These are phyloP conservation scores for Peromyscus attwateri DNA, from an alignment of 2,797 vertebrate species.

Conservation along the genomic window DNA sequence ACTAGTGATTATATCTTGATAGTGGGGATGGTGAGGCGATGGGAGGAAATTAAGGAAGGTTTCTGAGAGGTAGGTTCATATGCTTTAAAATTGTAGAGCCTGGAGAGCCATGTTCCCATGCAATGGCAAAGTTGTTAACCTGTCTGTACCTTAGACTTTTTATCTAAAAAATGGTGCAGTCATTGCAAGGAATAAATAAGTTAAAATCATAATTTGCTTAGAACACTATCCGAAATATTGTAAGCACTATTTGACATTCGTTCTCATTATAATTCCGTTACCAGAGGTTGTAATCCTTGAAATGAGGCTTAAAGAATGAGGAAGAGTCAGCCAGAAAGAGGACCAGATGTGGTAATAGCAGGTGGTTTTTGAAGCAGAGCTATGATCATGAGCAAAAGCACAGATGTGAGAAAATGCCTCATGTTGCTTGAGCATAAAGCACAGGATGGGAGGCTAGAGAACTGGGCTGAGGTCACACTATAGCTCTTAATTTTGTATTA, in stretches of 20 bases:
- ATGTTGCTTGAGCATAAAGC: not conserved
- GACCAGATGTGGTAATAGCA: slow-evolving; percentile 49
- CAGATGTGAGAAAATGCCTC: not conserved
- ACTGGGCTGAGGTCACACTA: not conserved
- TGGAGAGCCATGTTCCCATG: not conserved
- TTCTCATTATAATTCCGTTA: slow-evolving; percentile 26
- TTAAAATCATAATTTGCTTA: slow-evolving; percentile 13
- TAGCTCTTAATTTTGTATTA: not conserved
- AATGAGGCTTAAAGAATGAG: slow-evolving; percentile 35
- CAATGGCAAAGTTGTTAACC: not conserved
- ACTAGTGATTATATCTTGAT: not conserved
- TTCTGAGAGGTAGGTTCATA: not conserved
- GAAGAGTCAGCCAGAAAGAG: not conserved
- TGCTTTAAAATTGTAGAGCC: not conserved
- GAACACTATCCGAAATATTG: not conserved
- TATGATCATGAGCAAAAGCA: not conserved
- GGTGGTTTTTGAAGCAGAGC: not conserved
- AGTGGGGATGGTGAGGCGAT: not conserved
- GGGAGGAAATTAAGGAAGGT: not conserved
- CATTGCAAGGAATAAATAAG: not conserved
- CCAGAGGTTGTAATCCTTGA: not conserved
- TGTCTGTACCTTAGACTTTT: slow-evolving; percentile 16
- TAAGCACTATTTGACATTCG: not conserved
- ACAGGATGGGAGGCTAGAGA: not conserved
- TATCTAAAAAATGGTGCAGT: not conserved